phyloP scores from a whole-genome alignment of 2,113 vertebrate species.

The Halcyon malimbica region DNA sequence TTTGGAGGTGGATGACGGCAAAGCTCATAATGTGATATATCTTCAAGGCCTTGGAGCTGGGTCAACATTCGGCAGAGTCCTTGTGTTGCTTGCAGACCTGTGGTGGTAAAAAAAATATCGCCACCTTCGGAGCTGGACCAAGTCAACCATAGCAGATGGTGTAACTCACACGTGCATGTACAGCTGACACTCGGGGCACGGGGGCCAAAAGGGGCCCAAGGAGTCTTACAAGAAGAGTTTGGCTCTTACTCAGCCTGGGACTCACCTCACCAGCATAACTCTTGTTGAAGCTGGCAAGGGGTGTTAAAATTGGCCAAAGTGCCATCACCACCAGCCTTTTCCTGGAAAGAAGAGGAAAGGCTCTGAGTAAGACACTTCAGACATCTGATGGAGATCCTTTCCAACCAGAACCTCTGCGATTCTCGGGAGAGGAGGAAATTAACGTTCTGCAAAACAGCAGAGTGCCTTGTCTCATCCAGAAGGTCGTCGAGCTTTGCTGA shows the following conservation, averaged over 20 bases:
- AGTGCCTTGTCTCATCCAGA: not conserved
- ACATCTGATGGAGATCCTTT: not conserved
- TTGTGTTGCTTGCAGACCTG: not conserved
- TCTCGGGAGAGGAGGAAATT: not conserved
- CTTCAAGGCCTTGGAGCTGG: not conserved
- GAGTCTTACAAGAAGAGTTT: not conserved
- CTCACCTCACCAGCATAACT: not conserved
- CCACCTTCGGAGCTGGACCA: not conserved
- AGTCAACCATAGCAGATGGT: rapidly evolving
- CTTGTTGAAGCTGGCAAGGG: not conserved
- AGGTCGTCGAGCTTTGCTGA: not conserved
- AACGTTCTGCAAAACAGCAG: not conserved
- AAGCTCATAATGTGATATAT: not conserved
- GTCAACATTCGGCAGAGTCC: not conserved
- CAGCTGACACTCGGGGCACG: not conserved
- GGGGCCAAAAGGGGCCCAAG: not conserved
- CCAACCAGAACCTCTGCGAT: not conserved
- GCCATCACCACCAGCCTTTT: not conserved
- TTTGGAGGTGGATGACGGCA: not conserved
- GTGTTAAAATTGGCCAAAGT: not conserved
- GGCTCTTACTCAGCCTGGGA: not conserved
- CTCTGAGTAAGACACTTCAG: not conserved
- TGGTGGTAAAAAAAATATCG: not conserved
- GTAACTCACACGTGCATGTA: not conserved
- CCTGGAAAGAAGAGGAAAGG: not conserved